Conservation (phyloP, 2,888 invertebrate genomes). For the Elysia crispata region DNA sequence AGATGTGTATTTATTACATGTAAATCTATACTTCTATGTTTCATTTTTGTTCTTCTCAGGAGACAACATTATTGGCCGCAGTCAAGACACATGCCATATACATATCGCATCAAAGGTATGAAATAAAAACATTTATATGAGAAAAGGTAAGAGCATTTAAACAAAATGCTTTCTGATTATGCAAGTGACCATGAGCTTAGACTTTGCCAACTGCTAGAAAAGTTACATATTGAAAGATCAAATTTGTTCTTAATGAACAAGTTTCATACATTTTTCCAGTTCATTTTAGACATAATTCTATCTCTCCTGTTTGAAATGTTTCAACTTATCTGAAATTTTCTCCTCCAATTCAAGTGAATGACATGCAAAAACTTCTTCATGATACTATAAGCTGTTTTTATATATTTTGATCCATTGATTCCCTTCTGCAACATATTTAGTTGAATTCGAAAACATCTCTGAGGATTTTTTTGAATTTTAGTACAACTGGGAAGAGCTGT, state of each 20-base stretch:
- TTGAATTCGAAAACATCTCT: too few species aligned
- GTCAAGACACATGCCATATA: conserved; percentile 63
- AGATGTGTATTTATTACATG: too few species aligned
- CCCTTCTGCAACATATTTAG: too few species aligned
- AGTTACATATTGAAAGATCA: not conserved
- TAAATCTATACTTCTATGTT: too few species aligned
- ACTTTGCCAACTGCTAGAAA: too few species aligned
- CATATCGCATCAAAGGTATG: conserved; percentile 68
- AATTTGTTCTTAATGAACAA: not conserved
- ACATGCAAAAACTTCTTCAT: too few species aligned
- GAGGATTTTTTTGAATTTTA: too few species aligned
- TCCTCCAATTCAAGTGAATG: not conserved
- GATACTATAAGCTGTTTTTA: too few species aligned
- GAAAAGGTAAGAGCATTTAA: not conserved
- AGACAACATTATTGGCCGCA: conserved; percentile 69
- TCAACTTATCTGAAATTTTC: not conserved
- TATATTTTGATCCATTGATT: too few species aligned
- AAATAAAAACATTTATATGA: not conserved
- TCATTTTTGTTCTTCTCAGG: conserved; percentile 56
- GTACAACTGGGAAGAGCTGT: too few species aligned
- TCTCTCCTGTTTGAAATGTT: not conserved
- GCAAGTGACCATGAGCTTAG: too few species aligned
- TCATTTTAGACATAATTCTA: not conserved
- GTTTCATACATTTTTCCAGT: not conserved
- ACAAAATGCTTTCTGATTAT: too few species aligned